These are phyloP conservation scores for Elegia similella DNA, from an alignment of 2,888 invertebrate genomes.

Conservation along the genomic window DNA sequence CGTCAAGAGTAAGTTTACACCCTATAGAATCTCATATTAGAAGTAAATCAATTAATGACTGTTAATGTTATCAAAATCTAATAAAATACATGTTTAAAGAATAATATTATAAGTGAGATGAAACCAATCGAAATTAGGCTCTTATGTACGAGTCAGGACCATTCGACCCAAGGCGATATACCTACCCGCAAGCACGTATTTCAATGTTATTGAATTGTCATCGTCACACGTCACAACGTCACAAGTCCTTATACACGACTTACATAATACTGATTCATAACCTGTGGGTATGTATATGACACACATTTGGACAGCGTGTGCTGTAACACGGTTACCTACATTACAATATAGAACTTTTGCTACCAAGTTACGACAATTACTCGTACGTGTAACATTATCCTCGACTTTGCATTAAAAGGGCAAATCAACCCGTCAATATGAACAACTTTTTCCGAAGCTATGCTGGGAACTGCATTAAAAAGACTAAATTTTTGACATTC, in stretches of 20 bases:
- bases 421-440: neutral
- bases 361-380: neutral
- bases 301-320: constrained; percentile 16
- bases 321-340: constrained; percentile 17
- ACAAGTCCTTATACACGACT: constrained; percentile 33
- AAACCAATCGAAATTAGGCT: too few relatives aligned
- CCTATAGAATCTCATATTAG: too few relatives aligned
- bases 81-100: too few relatives aligned
- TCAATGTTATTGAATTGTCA: constrained; percentile 13
- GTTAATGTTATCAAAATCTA: too few relatives aligned
- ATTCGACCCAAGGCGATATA: too few relatives aligned
- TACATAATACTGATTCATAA: constrained; percentile 36
- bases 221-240: constrained; percentile 28
- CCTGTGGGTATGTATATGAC: constrained; percentile 18
- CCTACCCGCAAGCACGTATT: neutral
- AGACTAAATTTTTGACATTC: too few relatives aligned
- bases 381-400: neutral
- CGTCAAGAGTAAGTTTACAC: too few relatives aligned
- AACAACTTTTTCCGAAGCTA: too few relatives aligned
- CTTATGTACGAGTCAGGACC: too few relatives aligned
- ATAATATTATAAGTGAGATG: too few relatives aligned
- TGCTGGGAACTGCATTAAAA: too few relatives aligned
- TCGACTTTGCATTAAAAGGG: neutral
- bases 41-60: too few relatives aligned
- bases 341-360: constrained; percentile 4